Percentiles rank a stretch among this genome's conserved stretches.
These are phyloP conservation scores for Andricus curvator DNA, from an alignment of 2,888 invertebrate genomes.

Conservation along the genomic window DNA sequence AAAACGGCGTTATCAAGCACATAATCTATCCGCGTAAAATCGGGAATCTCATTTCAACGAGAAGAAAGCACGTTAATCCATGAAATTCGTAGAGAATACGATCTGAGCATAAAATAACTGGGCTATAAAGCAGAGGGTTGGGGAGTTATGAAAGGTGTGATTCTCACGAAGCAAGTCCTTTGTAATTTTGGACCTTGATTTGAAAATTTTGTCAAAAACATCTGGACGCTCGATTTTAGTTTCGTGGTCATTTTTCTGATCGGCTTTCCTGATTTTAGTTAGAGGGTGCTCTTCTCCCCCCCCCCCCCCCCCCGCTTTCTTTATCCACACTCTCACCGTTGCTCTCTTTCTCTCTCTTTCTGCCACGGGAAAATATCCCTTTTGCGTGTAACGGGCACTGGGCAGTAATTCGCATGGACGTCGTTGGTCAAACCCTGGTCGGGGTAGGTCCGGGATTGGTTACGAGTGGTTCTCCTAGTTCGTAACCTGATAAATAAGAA, in stretches of 20 bases:
- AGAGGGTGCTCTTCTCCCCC: not conserved
- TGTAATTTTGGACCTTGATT: conserved; percentile 4
- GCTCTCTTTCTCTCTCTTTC: not conserved
- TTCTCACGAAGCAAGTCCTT: conserved; percentile 10
- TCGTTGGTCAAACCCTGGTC: conserved; percentile 41
- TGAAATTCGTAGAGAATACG: not conserved
- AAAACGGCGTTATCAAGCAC: no score
- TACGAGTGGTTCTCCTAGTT: conserved; percentile 45
- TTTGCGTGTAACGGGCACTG: not conserved
- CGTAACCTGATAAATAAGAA: conserved; percentile 76
- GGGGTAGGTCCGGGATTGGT: conserved; percentile 43
- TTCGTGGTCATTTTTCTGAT: conserved; percentile 11
- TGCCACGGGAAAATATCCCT: not conserved
- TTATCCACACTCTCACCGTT: not conserved
- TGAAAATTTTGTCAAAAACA: not conserved
- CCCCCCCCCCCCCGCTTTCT: not conserved
- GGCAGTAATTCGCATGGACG: conserved; percentile 25
- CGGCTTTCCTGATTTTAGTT: not conserved
- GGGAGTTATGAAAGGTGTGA: not conserved
- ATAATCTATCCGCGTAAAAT: not conserved
- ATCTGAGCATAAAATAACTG: not conserved
- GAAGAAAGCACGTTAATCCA: not conserved
- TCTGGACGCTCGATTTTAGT: conserved; percentile 12
- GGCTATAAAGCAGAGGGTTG: not conserved
- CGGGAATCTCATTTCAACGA: not conserved